Base-by-base conservation (phyloP, 2,113 vertebrate genomes). In the Machaerirhynchus nigripectus region DNA sequence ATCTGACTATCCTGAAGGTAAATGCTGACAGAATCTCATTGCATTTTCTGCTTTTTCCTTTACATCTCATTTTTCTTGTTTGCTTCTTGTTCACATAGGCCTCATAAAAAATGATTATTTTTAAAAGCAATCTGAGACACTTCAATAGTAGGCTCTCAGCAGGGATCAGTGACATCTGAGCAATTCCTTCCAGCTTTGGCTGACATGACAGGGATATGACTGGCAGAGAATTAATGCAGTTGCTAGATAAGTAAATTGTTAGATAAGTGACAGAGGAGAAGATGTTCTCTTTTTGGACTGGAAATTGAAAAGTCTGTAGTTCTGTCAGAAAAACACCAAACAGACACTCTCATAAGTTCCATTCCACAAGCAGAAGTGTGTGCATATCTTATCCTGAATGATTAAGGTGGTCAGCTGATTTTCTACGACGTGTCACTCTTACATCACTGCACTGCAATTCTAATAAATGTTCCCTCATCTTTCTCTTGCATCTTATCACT, bases 21-120 rank as follows among this genome's bases (percentile, higher is more conserved):
- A 35, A 57, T 69, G 13, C 1, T 31, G 75, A 46, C 15, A 70
- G 42, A 84, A 53, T 46, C 4, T 22, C 17, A 61, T 77, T 42
- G 19, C 20, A 12, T 15, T 78, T 94, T 76, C 31, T 78, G 9
- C 13, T 61, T 79, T 88, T 86, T 61, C 26, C 16, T 86, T 74
- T 50, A 63, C 1, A 0, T 80, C 26, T 65, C 23, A 23, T 87
- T 95, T 96, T 88, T 85, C 44, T 88, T 76, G 39, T 79, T 88
- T 84, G n/a, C n/a, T 88, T 80, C 70, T 86, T 81, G 28, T 55
- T 92, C 68, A 71, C 18, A 46, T 49, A 84, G 71, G 28, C 20
- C 20, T 92, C 87, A 94, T 89, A 88, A 71, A 86, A 71, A n/a
- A 44, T 61, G 1, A 81, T 76, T 90, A 77, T 83, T 95, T 92